Conservation (phyloP, 64 coral and sea anemone species). For the Montipora cactus region DNA sequence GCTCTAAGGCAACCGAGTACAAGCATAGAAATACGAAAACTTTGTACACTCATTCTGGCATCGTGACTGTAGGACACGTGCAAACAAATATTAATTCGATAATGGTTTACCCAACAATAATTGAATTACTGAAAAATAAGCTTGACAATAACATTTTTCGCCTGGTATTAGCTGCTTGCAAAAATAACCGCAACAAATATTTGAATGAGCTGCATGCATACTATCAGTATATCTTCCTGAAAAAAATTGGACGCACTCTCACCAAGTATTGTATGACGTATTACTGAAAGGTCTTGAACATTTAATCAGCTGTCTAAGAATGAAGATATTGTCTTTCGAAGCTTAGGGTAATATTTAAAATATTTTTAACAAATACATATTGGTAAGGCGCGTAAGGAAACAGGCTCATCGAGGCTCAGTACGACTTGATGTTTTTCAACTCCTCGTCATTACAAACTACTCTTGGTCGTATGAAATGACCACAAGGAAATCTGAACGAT, state of each 20-base stretch:
- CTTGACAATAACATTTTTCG: background rate
- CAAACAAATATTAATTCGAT: too few species aligned
- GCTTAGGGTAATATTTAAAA: background rate
- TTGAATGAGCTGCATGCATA: background rate
- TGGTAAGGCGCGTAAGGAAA: background rate
- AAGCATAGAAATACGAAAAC: too few species aligned
- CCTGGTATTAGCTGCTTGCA: slow-evolving; percentile 12
- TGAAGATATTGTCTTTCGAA: background rate
- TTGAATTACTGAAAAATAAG: too few species aligned
- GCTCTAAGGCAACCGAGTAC: too few species aligned
- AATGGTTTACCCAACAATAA: too few species aligned
- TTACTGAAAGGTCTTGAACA: background rate
- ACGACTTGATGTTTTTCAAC: too few species aligned
- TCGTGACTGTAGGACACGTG: too few species aligned
- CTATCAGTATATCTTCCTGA: background rate
- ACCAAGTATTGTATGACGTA: background rate
- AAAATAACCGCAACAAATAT: slow-evolving; percentile 16
- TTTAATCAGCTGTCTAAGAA: background rate
- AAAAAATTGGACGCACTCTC: background rate
- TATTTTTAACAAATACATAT: background rate
- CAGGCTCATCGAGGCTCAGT: too few species aligned
- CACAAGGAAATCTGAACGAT: background rate
- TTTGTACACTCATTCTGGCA: too few species aligned
- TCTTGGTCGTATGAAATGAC: too few species aligned
- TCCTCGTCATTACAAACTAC: too few species aligned